A percentile compares a stretch with the other conserved stretches of the same genome.
These are phyloP conservation scores for Capitulum mitella DNA, from an alignment of 2,888 invertebrate species.

Conservation along the genomic window DNA sequence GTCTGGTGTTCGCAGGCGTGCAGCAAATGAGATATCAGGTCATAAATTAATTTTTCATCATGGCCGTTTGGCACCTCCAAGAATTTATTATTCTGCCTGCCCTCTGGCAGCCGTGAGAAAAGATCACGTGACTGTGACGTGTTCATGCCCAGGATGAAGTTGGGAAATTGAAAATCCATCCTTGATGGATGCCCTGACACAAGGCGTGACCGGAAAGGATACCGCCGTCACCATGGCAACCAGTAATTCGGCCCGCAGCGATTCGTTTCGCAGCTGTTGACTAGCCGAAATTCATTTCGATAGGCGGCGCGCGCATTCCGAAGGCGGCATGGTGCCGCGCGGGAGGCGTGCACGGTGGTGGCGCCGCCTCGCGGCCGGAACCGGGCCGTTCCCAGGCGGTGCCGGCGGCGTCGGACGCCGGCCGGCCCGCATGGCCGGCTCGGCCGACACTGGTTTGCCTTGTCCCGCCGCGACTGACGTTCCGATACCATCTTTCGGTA, in stretches of 20 bases:
- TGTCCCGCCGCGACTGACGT: background rate
- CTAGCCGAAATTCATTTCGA: background rate
- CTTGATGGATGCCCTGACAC: background rate
- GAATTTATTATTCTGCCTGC: background rate
- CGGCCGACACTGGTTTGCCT: background rate
- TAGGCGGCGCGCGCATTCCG: background rate
- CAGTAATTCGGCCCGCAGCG: background rate
- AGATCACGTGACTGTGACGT: background rate
- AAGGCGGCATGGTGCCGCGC: background rate
- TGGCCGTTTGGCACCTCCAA: constrained; percentile 16
- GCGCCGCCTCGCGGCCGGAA: background rate
- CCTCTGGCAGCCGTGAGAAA: constrained; percentile 8
- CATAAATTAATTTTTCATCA: constrained; percentile 24
- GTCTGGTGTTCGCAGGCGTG: background rate
- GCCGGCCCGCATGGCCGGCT: background rate
- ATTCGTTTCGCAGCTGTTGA: background rate
- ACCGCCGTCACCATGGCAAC: background rate
- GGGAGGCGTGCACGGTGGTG: background rate
- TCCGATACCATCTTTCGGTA: background rate
- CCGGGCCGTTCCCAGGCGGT: no score
- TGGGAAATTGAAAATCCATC: constrained; percentile 18
- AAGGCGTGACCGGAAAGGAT: background rate
- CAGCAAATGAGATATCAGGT: constrained; percentile 24
- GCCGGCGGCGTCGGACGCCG: no score
- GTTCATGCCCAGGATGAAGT: constrained; percentile 23